These are phyloP conservation scores for Ornithoptera alexandrae DNA, from an alignment of 2,888 invertebrate species.

Conservation along the genomic window DNA sequence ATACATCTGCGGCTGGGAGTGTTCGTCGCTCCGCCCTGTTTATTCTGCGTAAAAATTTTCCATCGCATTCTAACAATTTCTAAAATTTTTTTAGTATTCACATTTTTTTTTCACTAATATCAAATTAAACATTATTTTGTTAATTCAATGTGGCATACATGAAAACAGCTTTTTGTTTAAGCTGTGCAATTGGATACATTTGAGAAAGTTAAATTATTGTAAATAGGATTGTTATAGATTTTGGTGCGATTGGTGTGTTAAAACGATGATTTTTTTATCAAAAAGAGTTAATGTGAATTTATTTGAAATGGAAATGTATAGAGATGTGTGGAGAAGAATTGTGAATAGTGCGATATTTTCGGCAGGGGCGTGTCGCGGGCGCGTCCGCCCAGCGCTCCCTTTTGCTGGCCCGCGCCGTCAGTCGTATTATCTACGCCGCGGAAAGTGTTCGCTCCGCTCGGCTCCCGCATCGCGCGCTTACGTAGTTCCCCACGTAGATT, in stretches of 20 bases:
- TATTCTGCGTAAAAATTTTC: conserved; percentile 32
- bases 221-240: no score
- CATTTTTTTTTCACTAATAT: no score
- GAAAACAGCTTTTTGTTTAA: no score
- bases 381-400: conserved; percentile 59
- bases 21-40: conserved; percentile 49
- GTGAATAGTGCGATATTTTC: conserved; percentile 29
- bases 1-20: conserved; percentile 52
- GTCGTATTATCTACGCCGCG: conserved; percentile 46
- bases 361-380: conserved; percentile 58
- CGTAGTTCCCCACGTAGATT: conserved; percentile 27
- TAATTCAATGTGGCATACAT: no score
- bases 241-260: no score
- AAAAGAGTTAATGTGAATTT: no score
- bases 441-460: conserved; percentile 36
- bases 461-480: conserved; percentile 20
- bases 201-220: no score
- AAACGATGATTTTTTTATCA: no score
- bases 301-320: no score
- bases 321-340: background rate
- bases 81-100: background rate
- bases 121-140: no score
- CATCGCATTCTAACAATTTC: conserved; percentile 6
- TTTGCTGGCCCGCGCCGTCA: conserved; percentile 43
- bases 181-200: no score